These are phyloP conservation scores for Cairina moschata DNA, from an alignment of 2,113 vertebrate species.

Conservation along the genomic window DNA sequence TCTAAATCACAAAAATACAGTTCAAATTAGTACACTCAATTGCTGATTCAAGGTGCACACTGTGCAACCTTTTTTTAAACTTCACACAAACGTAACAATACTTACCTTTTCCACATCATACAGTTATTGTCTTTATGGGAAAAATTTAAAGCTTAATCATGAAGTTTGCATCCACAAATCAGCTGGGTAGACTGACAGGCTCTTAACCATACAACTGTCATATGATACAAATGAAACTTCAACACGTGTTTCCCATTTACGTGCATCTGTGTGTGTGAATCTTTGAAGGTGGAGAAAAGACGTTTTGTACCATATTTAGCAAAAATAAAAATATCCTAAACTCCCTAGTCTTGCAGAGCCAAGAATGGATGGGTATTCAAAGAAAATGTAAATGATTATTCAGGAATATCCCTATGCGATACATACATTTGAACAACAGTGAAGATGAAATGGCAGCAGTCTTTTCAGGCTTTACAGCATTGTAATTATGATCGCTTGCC, in stretches of 20 bases:
- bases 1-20: slow-evolving; percentile 48
- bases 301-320: not conserved
- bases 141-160: slow-evolving; percentile 16
- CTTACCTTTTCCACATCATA: slow-evolving; percentile 48
- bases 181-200: not conserved
- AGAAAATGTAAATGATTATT: slow-evolving; percentile 49
- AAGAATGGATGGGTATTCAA: slow-evolving; percentile 49
- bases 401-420: slow-evolving; percentile 83
- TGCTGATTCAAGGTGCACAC: not conserved
- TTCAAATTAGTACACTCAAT: slow-evolving; percentile 31
- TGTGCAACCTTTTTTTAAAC: not conserved
- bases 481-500: slow-evolving; percentile 91
- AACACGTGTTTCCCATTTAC: slow-evolving; percentile 1
- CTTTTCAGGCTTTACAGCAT: slow-evolving; percentile 93
- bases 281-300: slow-evolving; percentile 46
- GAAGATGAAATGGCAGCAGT: slow-evolving; percentile 84
- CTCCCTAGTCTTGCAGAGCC: slow-evolving; percentile 49
- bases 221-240: slow-evolving; percentile 3
- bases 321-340: not conserved
- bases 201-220: slow-evolving; percentile 28
- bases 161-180: slow-evolving; percentile 33
- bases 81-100: not conserved
- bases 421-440: slow-evolving; percentile 95
- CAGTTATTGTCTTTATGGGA: slow-evolving; percentile 42
- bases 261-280: not conserved